A percentile compares a stretch with the other conserved stretches of the same genome.
Conservation (phyloP, 2,113 vertebrate genomes). For the Delphinus delphis region DNA sequence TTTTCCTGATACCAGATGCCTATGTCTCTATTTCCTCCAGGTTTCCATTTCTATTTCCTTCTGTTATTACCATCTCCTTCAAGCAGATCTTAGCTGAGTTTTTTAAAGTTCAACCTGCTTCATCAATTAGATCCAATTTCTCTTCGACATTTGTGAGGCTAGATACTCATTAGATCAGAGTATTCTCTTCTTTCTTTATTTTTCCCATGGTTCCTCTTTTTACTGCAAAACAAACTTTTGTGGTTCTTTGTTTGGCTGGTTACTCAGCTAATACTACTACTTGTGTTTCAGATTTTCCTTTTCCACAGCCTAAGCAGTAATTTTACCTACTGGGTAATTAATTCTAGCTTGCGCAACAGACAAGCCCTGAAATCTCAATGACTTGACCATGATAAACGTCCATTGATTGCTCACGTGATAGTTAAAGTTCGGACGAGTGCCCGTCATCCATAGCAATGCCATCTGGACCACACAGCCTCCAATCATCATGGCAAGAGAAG, state of each 20-base stretch:
- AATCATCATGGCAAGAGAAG: background rate
- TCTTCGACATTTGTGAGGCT: background rate
- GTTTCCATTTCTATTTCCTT: slow-evolving; percentile 33
- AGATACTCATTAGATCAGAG: background rate
- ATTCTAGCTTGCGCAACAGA: background rate
- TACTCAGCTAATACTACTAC: background rate
- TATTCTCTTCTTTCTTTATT: background rate
- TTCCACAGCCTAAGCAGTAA: background rate
- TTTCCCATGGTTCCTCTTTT: background rate
- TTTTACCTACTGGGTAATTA: background rate
- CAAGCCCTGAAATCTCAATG: background rate
- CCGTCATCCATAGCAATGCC: background rate
- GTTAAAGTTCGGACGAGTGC: background rate
- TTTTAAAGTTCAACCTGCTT: slow-evolving; percentile 58
- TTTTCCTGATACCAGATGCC: slow-evolving; percentile 45
- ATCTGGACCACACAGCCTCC: background rate
- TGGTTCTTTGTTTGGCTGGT: background rate
- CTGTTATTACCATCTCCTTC: slow-evolving; percentile 22
- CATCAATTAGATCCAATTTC: slow-evolving; percentile 45
- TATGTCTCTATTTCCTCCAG: slow-evolving; percentile 5
- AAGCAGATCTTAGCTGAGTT: slow-evolving; percentile 31
- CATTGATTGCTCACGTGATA: background rate
- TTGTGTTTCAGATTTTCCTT: background rate
- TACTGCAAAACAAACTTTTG: background rate
- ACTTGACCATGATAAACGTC: background rate